Evolutionary conservation across 2,888 invertebrate species (phyloP).

Genomic region (Hirtodrosophila duncani): DNA sequence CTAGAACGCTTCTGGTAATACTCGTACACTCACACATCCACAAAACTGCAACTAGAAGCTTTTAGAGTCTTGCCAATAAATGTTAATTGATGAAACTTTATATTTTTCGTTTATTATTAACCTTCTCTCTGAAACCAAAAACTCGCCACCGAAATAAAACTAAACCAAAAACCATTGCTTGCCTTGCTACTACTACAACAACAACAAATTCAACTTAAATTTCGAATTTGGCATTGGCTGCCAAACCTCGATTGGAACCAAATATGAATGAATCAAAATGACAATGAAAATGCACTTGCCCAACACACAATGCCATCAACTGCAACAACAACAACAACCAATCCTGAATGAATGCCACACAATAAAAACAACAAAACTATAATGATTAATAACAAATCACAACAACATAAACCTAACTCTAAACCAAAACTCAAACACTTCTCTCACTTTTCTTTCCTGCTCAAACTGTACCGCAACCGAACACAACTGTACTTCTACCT

Average conservation of each 20-base stretch:
- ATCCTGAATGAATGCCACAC: slow-evolving; percentile 45
- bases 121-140: slow-evolving; percentile 17
- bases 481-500: slow-evolving; percentile 17
- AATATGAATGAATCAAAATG: not conserved
- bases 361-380: slow-evolving; percentile 12
- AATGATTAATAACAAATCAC: slow-evolving; percentile 14
- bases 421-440: slow-evolving; percentile 31
- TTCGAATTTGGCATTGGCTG: slow-evolving; percentile 32
- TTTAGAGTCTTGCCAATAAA: slow-evolving; percentile 29
- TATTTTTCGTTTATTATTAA: slow-evolving; percentile 46
- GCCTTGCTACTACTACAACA: slow-evolving; percentile 52
- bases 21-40: no score
- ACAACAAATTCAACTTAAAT: slow-evolving; percentile 41
- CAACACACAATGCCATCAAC: slow-evolving; percentile 1
- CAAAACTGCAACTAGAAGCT: slow-evolving; percentile 15
- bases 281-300: slow-evolving; percentile 8
- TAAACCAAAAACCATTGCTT: slow-evolving; percentile 45
- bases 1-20: no score
- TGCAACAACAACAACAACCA: slow-evolving; percentile 14
- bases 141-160: slow-evolving; percentile 22
- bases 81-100: slow-evolving; percentile 53
- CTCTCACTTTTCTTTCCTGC: slow-evolving; percentile 41
- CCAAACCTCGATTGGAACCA: slow-evolving; percentile 32
- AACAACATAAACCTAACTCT: slow-evolving; percentile 6
- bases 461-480: no score